Base-by-base conservation (phyloP, 2,797 vertebrate genomes). In the Gila robusta region DNA sequence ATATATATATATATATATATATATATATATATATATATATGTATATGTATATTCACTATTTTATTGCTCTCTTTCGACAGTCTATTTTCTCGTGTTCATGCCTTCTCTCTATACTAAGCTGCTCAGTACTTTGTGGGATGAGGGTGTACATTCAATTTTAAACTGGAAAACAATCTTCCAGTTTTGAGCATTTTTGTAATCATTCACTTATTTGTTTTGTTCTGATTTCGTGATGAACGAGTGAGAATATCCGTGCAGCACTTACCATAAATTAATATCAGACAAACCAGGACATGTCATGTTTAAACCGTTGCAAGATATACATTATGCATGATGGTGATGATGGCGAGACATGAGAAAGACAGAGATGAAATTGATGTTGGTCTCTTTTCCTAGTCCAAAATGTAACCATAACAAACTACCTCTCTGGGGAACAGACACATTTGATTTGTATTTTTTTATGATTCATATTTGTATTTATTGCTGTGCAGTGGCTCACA, bases 401-500 rank as follows among this genome's bases (percentile, higher is more conserved):
- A 89, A 90, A 88, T 87, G 87, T 88, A 90, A 89, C 89, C 89
- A 86, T 90, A 88, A 89, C 84, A 82, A 91, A 88, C 90, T 91
- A 91, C 90, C 90, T 91, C 90, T 89, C 90, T 89, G 88, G 81
- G 89, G 89, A 87, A 90, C 90, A 90, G 89, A 90, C 88, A 85
- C 89, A 94, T 94, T 93, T 95, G 93, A 93, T 93, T 96, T 95
- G 94, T 94, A 94, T 94, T 95, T 95, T 88, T 95, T 95, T 94
- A 95, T 94, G 95, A 95, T 96, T 94, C 94, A 92, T 95, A 94
- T 96, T 94, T 94, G 93, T 96, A 96, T 96, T 96, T 96, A 96
- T 96, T 96, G 94, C 93, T 93, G 93, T 94, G 93, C 95, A 95
- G 95, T 95, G 93, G 94, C 93, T 95, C 94, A 95, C 94, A 95